Evolutionary conservation across 1,140 invertebrate genomes (phyloP), one percentile per base, ranked within the genome.

Genomic region (Trinorchestia longiramus): DNA sequence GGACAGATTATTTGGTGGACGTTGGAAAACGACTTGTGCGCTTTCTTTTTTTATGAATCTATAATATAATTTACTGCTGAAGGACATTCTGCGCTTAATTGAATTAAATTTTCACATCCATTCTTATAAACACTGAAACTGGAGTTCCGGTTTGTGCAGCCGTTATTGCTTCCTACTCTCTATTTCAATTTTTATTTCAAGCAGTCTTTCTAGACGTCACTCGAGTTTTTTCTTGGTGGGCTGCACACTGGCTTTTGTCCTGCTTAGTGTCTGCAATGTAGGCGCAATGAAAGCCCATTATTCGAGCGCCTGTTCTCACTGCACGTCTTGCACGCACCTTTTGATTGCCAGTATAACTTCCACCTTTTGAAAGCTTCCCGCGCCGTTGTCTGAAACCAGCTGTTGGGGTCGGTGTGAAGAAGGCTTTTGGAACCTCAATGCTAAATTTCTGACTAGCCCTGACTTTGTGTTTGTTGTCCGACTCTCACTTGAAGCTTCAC

Each of bases 261-360:
- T 77, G 6, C n/a, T n/a, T 77, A 19, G 62, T 77, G 36, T 23
- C 15, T 77, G 62, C 62, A 77, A 77, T 77, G 62, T 77, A 77
- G 62, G 62, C 62, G 62, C 62, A 36, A 77, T 77, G 62, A 77
- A 77, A 19, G 62, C 62, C 62, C 62, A 11, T 77, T 36, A 36
- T 11, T 77, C 1, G 11, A 28, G 28, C 62, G 88, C 43, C 28
- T 91, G 41, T 91, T 91, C 88, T 23, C 88, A 15, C 41, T 91
- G 88, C 41, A 91, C 88, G 43, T 91, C 88, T 91, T 91, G 88
- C 41, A 91, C 88, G 88, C 88, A 91, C 41, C 88, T 91, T 43
- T 91, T 43, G 88, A 44, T 91, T 91, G 88, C 41, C 88, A 44
- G 28, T 91, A 43, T 42, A 42, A 42, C 88, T 91, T 77, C 62